Base-by-base conservation (phyloP, 2,113 vertebrate genomes). In the Psittacula cyanocephala region DNA sequence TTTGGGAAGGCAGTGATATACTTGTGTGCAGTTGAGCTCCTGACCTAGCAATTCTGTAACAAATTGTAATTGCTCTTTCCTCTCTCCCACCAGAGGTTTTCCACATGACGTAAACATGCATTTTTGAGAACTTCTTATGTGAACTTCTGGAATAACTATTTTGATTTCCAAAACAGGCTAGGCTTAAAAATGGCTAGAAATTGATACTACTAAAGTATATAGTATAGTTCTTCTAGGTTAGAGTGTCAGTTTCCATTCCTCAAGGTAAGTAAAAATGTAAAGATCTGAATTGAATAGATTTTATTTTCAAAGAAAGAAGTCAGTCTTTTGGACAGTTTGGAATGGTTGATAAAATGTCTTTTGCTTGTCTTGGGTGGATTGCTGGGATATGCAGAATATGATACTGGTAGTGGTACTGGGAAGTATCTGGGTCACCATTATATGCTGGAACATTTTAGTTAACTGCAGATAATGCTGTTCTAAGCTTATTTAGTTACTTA, bases 21-120 rank as follows among this genome's bases (percentile, higher is more conserved):
- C 29, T 47, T 77, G 24, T 2, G 0, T 69, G 17, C 18, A 16
- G 24, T 60, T 94, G 70, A 69, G 67, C 25, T 90, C 33, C 63
- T 90, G 71, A 47, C 27, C 31, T 68, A 37, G 2, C 71, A 50
- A 6, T 80, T 88, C 59, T 33, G 5, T 41, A 37, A 41, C 12
- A 9, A 79, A 13, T 27, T 81, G 28, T 33, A 53, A 10, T 41
- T 84, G 37, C 31, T 84, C 16, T 33, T 23, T 87, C n/a, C 15
- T 67, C 4, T 67, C 11, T 78, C n/a, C 33, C 16, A 8, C 1
- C 13, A 60, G 69, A 67, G 19, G 17, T 62, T 79, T 46, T 76
- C 14, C 10, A 25, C 5, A 1, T 74, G 47, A 83, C 15, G 10
- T 47, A 22, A 74, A n/a, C 5, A 0, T 6, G 2, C 19, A 3